Conservation (phyloP, 2,888 invertebrate genomes). For the Euproctis similis region DNA sequence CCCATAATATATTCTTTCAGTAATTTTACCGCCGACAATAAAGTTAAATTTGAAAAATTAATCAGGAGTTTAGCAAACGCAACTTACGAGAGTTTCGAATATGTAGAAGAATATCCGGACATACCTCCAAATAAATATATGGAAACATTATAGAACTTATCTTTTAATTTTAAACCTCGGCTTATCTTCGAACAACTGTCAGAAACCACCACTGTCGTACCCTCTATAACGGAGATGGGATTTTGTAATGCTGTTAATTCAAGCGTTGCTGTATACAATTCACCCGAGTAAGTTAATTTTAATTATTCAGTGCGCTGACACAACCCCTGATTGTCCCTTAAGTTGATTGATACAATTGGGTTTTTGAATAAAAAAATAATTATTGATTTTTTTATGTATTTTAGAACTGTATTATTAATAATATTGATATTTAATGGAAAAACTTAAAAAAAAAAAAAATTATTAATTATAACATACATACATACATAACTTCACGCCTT, state of each 20-base stretch:
- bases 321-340: too few species aligned
- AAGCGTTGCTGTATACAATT: slow-evolving; percentile 76
- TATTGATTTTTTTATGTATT: neutral
- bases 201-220: too few species aligned
- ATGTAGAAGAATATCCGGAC: slow-evolving; percentile 70
- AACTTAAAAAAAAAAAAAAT: too few species aligned
- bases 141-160: slow-evolving; percentile 70
- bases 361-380: too few species aligned
- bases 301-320: too few species aligned
- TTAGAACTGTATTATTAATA: slow-evolving; percentile 4
- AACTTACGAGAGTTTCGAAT: slow-evolving; percentile 76
- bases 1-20: slow-evolving; percentile 25
- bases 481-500: too few species aligned
- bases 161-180: slow-evolving; percentile 61
- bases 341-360: too few species aligned
- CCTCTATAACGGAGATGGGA: slow-evolving; percentile 82
- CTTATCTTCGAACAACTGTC: too few species aligned
- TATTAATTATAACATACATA: too few species aligned
- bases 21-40: slow-evolving; percentile 54
- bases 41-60: slow-evolving; percentile 70
- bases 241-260: slow-evolving; percentile 82
- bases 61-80: slow-evolving; percentile 73
- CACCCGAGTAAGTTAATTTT: slow-evolving; percentile 74
- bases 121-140: slow-evolving; percentile 75
- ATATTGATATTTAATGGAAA: too few species aligned